Evolutionary conservation across 2,113 vertebrate species (phyloP).

Genomic region (Pleuronectes platessa): DNA sequence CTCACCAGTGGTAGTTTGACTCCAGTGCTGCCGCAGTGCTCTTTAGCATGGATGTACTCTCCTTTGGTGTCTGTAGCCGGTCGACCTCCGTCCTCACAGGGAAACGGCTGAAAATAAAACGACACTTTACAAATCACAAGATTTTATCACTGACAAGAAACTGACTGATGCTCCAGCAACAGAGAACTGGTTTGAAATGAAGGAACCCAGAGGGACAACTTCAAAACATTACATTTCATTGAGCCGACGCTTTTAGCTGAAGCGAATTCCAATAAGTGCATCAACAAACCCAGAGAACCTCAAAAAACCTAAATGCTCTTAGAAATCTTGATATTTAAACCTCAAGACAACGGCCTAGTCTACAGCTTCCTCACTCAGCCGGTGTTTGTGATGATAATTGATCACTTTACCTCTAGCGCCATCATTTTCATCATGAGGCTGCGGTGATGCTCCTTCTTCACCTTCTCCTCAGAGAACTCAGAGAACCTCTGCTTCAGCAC

Average conservation of each 20-base stretch:
- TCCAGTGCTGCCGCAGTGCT: slow-evolving; percentile 32
- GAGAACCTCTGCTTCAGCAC: slow-evolving; percentile 91
- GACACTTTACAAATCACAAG: background rate
- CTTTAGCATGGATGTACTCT: slow-evolving; percentile 77
- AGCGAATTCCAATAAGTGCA: no score
- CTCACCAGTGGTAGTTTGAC: slow-evolving; percentile 72
- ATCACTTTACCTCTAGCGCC: slow-evolving; percentile 86
- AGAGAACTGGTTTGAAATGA: background rate
- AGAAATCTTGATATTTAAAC: no score
- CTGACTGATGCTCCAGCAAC: background rate
- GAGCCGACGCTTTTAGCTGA: no score
- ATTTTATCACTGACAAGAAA: no score
- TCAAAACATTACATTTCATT: no score
- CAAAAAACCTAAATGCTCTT: no score
- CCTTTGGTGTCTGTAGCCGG: slow-evolving; percentile 30
- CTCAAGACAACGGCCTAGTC: no score
- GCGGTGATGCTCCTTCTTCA: slow-evolving; percentile 86
- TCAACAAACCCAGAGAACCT: no score
- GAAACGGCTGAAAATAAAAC: slow-evolving; percentile 49
- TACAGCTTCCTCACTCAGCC: no score
- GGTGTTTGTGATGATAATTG: no score
- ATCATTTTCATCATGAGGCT: slow-evolving; percentile 93
- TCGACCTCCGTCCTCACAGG: slow-evolving; percentile 36
- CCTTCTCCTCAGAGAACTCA: slow-evolving; percentile 93
- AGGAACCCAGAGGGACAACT: no score